Percentiles rank a stretch among this genome's conserved stretches.
Evolutionary conservation across 2,888 invertebrate species (phyloP).

Genomic region (Dimorphilus gyrociliatus): DNA sequence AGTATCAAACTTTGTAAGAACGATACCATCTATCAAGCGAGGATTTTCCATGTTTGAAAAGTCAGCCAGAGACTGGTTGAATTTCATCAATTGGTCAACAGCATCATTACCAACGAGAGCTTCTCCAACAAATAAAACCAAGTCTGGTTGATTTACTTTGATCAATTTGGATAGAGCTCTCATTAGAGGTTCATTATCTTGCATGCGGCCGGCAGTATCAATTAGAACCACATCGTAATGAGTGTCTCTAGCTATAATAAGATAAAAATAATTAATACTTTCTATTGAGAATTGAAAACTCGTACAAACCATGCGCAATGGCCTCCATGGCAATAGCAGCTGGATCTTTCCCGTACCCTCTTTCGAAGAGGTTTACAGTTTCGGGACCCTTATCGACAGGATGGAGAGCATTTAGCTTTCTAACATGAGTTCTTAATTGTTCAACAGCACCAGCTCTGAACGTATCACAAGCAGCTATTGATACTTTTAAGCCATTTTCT

Average conservation of each 20-base stretch:
- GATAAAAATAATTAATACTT: slow-evolving; percentile 2
- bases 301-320: too few species aligned
- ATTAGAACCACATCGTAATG: slow-evolving; percentile 80
- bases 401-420: slow-evolving; percentile 81
- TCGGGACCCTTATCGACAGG: slow-evolving; percentile 47
- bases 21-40: slow-evolving; percentile 93
- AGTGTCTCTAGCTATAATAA: slow-evolving; percentile 49
- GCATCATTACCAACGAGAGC: slow-evolving; percentile 99
- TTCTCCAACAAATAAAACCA: slow-evolving; percentile 97
- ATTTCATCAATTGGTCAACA: slow-evolving; percentile 94
- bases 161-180: slow-evolving; percentile 89
- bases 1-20: slow-evolving; percentile 97
- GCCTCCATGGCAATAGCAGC: slow-evolving; percentile 97
- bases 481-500: slow-evolving; percentile 82
- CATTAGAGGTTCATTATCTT: slow-evolving; percentile 99
- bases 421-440: slow-evolving; percentile 81
- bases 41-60: slow-evolving; percentile 45
- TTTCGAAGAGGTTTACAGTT: slow-evolving; percentile 91
- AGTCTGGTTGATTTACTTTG: slow-evolving; percentile 88
- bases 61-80: slow-evolving; percentile 93
- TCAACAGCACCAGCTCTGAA: slow-evolving; percentile 98
- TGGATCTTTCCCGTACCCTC: slow-evolving; percentile 96
- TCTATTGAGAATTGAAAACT: background rate
- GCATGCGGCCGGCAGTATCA: slow-evolving; percentile 99
- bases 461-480: slow-evolving; percentile 97